Base-by-base conservation (phyloP, 35 echinoderm and acorn worm species). In the Apostichopus californicus region DNA sequence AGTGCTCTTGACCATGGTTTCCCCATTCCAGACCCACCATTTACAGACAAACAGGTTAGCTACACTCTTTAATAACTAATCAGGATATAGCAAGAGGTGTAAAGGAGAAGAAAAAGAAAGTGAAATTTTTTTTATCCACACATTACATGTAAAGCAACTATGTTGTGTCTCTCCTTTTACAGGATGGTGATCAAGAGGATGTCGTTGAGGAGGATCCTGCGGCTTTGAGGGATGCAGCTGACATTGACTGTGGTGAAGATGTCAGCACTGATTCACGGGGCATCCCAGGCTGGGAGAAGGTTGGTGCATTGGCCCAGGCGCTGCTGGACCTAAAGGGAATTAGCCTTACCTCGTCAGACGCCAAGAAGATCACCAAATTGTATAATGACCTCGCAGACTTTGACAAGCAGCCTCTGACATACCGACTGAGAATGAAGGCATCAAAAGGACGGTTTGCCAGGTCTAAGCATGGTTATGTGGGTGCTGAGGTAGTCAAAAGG, bases 261-360 rank as follows among this genome's bases (percentile, higher is more conserved):
- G 20, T 10, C 14, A 46, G 20, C 23, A 25, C 54, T 21, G 82
- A 86, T 56, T 86, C 82, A 11, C 9, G 25, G 5, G 82, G 82
- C 10, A 86, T 86, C 52, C 82, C 82, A 14, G 82, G 82, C 11
- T 86, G 82, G 82, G 82, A 86, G 10, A 86, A 59, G 55, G 82
- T 86, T 24, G 23, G 12, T 7, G 3, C 9, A 28, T 56, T 86
- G 10, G 82, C 82, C 53, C 26, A 86, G 82, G 82, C 82, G 15
- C 21, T 86, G 15, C 5, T 86, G 5, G 54, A 54, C 18, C 4
- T 86, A 22, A 86, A 54, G 21, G 82, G 82, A 86, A 46, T 86
- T 5, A 54, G 26, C 5, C 25, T 86, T 13, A 46, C 18, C 21
- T 20, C 18, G 21, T n/a, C 26, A 54, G 26, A 54, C 10, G 52